phyloP scores from a whole-genome alignment of 2,888 invertebrate species.

The Apamea anceps region DNA sequence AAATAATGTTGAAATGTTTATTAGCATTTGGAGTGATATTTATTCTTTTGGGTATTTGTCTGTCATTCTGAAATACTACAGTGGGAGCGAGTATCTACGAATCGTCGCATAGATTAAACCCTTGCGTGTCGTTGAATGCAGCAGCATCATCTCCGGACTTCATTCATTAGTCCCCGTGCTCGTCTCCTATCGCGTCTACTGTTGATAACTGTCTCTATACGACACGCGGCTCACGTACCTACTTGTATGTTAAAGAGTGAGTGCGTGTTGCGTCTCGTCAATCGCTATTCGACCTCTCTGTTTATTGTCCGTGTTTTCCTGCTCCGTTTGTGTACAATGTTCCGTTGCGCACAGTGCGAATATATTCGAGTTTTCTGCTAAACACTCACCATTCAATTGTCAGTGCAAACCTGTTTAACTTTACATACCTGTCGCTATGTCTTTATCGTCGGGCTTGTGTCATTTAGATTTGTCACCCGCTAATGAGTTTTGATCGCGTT shows the following conservation, averaged over 20 bases:
- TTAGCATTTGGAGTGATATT: constrained; percentile 31
- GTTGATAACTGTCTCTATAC: constrained; percentile 74
- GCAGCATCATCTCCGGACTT: constrained; percentile 66
- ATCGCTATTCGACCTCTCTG: constrained; percentile 68
- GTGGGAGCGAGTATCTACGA: constrained; percentile 30
- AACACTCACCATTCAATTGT: constrained; percentile 62
- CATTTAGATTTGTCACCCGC: constrained; percentile 57
- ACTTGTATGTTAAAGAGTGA: constrained; percentile 65
- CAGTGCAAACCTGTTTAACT: constrained; percentile 65
- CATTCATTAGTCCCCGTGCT: constrained; percentile 76
- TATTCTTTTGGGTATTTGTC: constrained; percentile 24
- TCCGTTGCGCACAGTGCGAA: constrained; percentile 64
- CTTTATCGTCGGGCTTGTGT: constrained; percentile 40
- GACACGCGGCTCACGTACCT: constrained; percentile 58
- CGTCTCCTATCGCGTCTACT: constrained; percentile 76
- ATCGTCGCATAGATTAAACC: constrained; percentile 46
- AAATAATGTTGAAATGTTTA: constrained; percentile 40
- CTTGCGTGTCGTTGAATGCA: constrained; percentile 47
- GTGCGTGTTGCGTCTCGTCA: constrained; percentile 70
- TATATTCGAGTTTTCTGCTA: constrained; percentile 67
- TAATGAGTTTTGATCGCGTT: constrained; percentile 61
- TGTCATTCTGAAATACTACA: constrained; percentile 23
- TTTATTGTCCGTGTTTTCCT: constrained; percentile 73
- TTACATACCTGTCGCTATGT: constrained; percentile 39
- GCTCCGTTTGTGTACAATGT: constrained; percentile 68